A percentile compares a stretch with the other conserved stretches of the same genome.
Evolutionary conservation across 2,797 vertebrate species (phyloP).

Genomic region (Phoebastria nigripes): DNA sequence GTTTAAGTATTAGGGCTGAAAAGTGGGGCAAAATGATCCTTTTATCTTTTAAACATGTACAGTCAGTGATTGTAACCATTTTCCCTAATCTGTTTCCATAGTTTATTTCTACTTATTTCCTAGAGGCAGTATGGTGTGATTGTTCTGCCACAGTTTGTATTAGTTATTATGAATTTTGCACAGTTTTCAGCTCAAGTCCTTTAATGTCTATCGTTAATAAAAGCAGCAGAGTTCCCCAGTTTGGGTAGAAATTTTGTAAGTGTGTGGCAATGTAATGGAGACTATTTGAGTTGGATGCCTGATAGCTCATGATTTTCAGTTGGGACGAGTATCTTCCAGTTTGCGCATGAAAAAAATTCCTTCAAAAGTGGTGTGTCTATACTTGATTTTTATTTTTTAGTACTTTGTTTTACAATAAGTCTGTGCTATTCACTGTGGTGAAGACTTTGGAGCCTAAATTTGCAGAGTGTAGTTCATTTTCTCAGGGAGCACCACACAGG

Average conservation of each 20-base stretch:
- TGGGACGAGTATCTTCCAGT: neutral
- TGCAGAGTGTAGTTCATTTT: neutral
- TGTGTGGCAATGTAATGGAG: neutral
- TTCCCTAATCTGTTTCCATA: constrained; percentile 48
- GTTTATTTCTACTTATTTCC: constrained; percentile 55
- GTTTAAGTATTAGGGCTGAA: constrained; percentile 2
- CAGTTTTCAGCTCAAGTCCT: constrained; percentile 13
- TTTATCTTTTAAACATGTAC: constrained; percentile 47
- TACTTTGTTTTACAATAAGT: neutral
- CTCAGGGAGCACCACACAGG: neutral
- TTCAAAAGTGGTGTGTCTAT: neutral
- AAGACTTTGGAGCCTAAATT: neutral
- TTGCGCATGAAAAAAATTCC: neutral
- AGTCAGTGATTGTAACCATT: constrained; percentile 30
- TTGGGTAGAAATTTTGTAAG: neutral
- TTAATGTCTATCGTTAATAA: constrained; percentile 48
- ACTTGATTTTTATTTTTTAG: neutral
- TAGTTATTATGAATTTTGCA: constrained; percentile 45
- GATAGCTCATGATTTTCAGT: neutral
- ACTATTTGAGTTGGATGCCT: neutral
- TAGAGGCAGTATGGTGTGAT: constrained; percentile 29
- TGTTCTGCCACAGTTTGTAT: neutral
- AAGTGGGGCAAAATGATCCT: constrained; percentile 50
- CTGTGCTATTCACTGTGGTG: neutral
- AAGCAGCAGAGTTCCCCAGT: neutral